Percentiles rank a stretch among this genome's conserved stretches.
Conservation (phyloP, 2,797 vertebrate species). For the Podarcis lilfordi region DNA sequence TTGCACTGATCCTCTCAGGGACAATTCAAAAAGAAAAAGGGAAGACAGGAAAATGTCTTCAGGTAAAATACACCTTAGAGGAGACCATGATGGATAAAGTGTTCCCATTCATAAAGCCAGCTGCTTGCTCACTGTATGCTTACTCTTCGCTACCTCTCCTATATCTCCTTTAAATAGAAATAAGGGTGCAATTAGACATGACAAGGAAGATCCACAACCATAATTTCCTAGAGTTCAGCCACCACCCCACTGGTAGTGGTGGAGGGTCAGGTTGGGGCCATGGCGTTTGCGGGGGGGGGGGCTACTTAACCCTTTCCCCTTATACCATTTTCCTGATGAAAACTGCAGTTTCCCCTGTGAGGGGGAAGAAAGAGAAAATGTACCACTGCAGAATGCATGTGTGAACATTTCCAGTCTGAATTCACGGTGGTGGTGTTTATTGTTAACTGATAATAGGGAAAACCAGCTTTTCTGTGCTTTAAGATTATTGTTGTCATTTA, state of each 20-base stretch:
- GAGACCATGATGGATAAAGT: constrained; percentile 5
- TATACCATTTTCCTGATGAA: neutral
- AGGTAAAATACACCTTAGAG: constrained; percentile 34
- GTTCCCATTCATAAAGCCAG: neutral
- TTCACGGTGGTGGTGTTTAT: too few species aligned
- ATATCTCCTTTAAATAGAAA: constrained; percentile 59
- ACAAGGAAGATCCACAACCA: neutral
- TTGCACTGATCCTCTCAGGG: neutral
- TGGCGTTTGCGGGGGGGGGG: neutral
- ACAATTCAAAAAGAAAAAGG: neutral
- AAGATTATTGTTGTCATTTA: too few species aligned
- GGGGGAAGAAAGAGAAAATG: neutral
- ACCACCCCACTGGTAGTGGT: neutral
- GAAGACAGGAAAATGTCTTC: neutral
- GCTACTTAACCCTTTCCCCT: neutral
- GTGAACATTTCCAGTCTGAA: too few species aligned
- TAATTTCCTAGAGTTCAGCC: neutral
- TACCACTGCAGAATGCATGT: neutral
- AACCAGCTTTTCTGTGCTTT: too few species aligned
- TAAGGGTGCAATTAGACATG: neutral
- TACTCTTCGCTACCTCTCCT: neutral
- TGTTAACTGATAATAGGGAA: too few species aligned
- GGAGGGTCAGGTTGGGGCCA: neutral
- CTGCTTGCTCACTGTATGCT: neutral
- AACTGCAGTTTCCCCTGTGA: neutral